Evolutionary conservation across 2,797 vertebrate species (phyloP).

Genomic region (Zonotrichia albicollis): DNA sequence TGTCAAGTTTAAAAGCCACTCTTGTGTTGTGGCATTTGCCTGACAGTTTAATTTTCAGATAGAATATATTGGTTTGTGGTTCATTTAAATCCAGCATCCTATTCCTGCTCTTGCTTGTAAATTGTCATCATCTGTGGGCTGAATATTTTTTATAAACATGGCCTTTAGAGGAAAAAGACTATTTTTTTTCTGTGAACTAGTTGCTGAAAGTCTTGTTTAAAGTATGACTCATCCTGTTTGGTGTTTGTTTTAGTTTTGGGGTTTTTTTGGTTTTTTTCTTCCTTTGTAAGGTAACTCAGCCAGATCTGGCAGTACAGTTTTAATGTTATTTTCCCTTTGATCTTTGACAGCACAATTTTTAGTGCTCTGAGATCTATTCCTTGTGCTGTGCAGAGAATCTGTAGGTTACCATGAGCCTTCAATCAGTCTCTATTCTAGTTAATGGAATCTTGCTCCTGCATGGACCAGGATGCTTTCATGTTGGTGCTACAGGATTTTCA

Average conservation of each 20-base stretch:
- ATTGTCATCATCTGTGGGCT: not conserved
- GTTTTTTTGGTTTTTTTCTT: not conserved
- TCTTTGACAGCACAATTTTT: not conserved
- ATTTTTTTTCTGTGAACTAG: not conserved
- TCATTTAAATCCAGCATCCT: not conserved
- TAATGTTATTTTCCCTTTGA: not conserved
- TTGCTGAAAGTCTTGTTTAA: not conserved
- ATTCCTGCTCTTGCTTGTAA: not conserved
- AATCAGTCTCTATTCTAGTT: not conserved
- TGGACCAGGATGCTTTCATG: not conserved
- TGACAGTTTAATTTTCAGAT: constrained; percentile 12
- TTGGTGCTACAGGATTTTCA: not conserved
- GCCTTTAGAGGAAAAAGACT: not conserved
- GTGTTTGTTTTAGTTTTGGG: not conserved
- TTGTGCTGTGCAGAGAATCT: not conserved
- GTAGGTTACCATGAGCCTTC: fast-evolving
- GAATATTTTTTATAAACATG: not conserved
- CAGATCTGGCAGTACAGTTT: not conserved
- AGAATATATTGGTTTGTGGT: not conserved
- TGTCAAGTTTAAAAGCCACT: not conserved
- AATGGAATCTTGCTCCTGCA: fast-evolving
- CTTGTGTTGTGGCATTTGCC: constrained; percentile 9
- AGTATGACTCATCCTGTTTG: not conserved
- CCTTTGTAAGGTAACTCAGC: not conserved
- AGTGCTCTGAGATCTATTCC: not conserved